These are phyloP conservation scores for Mastigias papua DNA, from an alignment of 30 jellyfish, hydroid and myxozoan species.

Conservation along the genomic window DNA sequence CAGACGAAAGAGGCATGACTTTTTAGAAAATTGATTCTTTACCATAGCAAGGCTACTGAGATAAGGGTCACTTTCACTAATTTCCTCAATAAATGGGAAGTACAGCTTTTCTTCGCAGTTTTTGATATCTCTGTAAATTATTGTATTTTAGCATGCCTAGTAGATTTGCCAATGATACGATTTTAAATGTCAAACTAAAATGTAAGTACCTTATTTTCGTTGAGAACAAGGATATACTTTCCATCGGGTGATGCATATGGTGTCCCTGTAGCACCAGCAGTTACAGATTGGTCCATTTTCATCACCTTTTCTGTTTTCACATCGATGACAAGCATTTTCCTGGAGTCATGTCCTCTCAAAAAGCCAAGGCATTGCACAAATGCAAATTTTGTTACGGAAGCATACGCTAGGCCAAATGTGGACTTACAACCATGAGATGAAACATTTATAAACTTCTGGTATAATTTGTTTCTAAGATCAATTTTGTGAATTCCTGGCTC, in stretches of 20 bases:
- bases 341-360: slow-evolving; percentile 10
- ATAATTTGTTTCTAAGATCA: slow-evolving; percentile 16
- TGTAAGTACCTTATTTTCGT: slow-evolving; percentile 20
- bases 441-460: slow-evolving; percentile 22
- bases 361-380: slow-evolving; percentile 55
- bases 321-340: slow-evolving; percentile 33
- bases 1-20: no score
- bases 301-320: slow-evolving; percentile 18
- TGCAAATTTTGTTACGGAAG: slow-evolving; percentile 30
- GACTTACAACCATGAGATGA: slow-evolving; percentile 29
- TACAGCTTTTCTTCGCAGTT: no score
- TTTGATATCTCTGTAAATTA: no score
- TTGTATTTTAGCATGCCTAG: background rate
- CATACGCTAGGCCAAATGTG: slow-evolving; percentile 42
- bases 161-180: background rate
- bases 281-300: slow-evolving; percentile 13
- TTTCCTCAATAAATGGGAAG: no score
- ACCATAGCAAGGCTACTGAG: no score
- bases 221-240: slow-evolving; percentile 27
- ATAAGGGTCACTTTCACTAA: no score
- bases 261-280: slow-evolving; percentile 27
- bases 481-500: slow-evolving; percentile 56
- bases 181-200: no score
- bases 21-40: no score
- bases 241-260: slow-evolving; percentile 61